These are phyloP conservation scores for Platorchestia sp. DNA, from an alignment of 1,140 invertebrate species.

Conservation along the genomic window DNA sequence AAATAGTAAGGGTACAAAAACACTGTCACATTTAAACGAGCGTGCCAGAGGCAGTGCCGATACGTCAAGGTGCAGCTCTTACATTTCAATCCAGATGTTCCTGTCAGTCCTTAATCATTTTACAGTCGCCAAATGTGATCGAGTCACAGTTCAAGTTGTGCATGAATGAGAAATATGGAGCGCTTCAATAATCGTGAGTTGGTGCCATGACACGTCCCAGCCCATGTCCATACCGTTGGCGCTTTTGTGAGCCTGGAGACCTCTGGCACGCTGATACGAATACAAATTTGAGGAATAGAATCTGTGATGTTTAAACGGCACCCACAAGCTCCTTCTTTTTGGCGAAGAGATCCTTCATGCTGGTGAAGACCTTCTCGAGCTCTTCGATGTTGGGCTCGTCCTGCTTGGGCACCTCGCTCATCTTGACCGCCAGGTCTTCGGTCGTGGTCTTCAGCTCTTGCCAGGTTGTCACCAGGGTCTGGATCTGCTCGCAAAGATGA, in stretches of 20 bases:
- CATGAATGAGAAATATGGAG: background rate
- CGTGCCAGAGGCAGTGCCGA: too few species aligned
- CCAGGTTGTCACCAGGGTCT: constrained; percentile 64
- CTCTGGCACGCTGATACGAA: background rate
- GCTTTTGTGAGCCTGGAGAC: background rate
- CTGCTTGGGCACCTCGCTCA: constrained; percentile 62
- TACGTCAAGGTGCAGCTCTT: background rate
- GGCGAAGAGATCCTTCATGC: constrained; percentile 63
- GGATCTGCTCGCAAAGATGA: constrained; percentile 51
- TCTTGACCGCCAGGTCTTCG: constrained; percentile 62
- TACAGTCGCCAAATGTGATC: background rate
- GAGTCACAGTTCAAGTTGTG: background rate
- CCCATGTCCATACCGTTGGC: background rate
- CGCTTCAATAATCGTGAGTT: background rate
- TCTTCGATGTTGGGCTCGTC: constrained; percentile 65
- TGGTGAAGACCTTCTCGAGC: constrained; percentile 64
- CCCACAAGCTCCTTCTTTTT: constrained; percentile 66
- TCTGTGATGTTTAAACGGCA: constrained; percentile 58
- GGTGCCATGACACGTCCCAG: background rate
- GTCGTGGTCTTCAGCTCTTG: constrained; percentile 65
- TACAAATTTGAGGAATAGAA: background rate
- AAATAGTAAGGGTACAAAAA: constrained; percentile 34
- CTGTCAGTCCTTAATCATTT: constrained; percentile 4
- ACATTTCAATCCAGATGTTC: background rate
- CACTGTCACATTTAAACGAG: background rate